A percentile compares a stretch with the other conserved stretches of the same genome.
Evolutionary conservation across 2,888 invertebrate genomes (phyloP).

Genomic region (Philereme transversata): DNA sequence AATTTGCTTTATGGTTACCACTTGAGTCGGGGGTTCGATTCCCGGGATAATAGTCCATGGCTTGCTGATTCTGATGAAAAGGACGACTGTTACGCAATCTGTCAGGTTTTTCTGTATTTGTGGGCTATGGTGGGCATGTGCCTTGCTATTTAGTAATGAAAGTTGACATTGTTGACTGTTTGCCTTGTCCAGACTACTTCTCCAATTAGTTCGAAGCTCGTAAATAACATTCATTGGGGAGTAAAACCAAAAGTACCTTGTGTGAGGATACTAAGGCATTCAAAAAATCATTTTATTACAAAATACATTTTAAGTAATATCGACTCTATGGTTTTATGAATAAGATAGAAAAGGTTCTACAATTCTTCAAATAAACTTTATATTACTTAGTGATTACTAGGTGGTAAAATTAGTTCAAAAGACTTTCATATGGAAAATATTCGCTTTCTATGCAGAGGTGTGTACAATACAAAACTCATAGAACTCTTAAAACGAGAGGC

Average conservation of each 20-base stretch:
- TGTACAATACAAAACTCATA: conserved; percentile 39
- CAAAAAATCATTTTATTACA: not conserved
- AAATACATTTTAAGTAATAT: not conserved
- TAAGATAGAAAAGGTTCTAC: no score
- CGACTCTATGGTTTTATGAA: no score
- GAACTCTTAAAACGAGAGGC: conserved; percentile 45
- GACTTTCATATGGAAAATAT: not conserved
- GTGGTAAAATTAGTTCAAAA: no score
- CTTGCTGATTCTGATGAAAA: conserved; percentile 66
- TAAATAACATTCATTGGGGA: conserved; percentile 12
- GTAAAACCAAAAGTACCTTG: not conserved
- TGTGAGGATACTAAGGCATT: not conserved
- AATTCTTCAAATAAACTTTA: no score
- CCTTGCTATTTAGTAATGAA: conserved; percentile 52
- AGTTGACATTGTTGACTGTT: conserved; percentile 31
- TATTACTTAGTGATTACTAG: no score
- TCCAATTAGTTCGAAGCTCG: conserved; percentile 13
- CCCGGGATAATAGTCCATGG: conserved; percentile 74
- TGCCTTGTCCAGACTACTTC: conserved; percentile 19
- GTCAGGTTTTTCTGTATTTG: conserved; percentile 70
- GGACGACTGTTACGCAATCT: conserved; percentile 78
- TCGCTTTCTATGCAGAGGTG: not conserved
- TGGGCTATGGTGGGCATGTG: conserved; percentile 42
- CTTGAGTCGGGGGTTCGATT: conserved; percentile 75
- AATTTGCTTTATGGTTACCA: conserved; percentile 83